Percentiles rank a stretch among this genome's conserved stretches.
These are phyloP conservation scores for Drosophila bocqueti DNA, from an alignment of 1,140 invertebrate species.

Conservation along the genomic window DNA sequence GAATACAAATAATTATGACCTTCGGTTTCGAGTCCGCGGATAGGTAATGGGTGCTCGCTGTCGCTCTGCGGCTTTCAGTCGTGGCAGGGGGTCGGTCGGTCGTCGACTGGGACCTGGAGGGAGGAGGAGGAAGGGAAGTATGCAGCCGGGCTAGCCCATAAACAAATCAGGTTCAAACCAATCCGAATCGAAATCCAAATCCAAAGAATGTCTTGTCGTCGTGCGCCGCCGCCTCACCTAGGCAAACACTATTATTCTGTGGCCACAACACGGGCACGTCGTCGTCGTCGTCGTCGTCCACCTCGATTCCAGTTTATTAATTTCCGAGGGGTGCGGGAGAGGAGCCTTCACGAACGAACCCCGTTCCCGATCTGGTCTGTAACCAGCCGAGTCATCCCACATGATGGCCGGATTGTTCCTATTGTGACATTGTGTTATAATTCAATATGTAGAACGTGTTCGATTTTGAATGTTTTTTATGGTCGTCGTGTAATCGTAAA, in stretches of 20 bases:
- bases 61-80: slow-evolving; percentile 11
- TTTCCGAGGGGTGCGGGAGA: slow-evolving; percentile 23
- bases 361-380: slow-evolving; percentile 14
- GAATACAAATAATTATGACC: slow-evolving; percentile 44
- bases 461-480: slow-evolving; percentile 54
- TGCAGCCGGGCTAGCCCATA: slow-evolving; percentile 45
- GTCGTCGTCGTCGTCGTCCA: not conserved
- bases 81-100: slow-evolving; percentile 29
- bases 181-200: not conserved
- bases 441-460: slow-evolving; percentile 61
- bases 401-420: slow-evolving; percentile 39
- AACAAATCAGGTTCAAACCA: slow-evolving; percentile 51
- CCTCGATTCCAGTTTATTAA: slow-evolving; percentile 46
- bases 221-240: slow-evolving; percentile 29
- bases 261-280: slow-evolving; percentile 27
- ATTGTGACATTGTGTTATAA: slow-evolving; percentile 52
- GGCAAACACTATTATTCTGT: slow-evolving; percentile 17
- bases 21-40: slow-evolving; percentile 23
- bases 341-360: slow-evolving; percentile 15
- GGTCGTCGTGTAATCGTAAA: slow-evolving; percentile 48
- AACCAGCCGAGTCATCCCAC: slow-evolving; percentile 37
- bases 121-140: slow-evolving; percentile 20
- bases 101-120: not conserved
- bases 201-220: slow-evolving; percentile 41
- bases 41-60: slow-evolving; percentile 6